Conservation (phyloP, 1,140 invertebrate species). For the Pemphigus obesinymphae region DNA sequence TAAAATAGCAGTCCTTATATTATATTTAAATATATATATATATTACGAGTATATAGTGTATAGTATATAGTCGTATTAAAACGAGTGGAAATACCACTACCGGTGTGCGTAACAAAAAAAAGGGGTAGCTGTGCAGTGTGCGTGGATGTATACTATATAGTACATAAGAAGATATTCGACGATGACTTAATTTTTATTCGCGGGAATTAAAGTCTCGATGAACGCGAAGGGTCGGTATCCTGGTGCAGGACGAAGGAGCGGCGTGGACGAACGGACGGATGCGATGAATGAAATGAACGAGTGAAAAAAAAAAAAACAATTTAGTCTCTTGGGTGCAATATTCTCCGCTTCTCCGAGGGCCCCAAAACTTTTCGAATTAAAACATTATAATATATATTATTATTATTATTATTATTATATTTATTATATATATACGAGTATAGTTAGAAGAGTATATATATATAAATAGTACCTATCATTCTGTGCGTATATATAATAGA, state of each 20-base stretch:
- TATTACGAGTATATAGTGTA: too few species aligned
- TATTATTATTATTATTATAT: too few species aligned
- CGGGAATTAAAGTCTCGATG: conserved; percentile 25
- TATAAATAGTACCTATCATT: too few species aligned
- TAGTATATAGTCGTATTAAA: background rate
- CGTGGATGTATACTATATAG: background rate
- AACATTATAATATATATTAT: conserved; percentile 3
- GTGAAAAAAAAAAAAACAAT: background rate
- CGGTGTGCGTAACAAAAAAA: background rate
- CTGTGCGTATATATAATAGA: too few species aligned
- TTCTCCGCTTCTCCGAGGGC: background rate
- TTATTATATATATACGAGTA: too few species aligned
- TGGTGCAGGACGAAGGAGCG: background rate
- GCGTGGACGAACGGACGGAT: background rate
- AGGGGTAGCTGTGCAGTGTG: background rate
- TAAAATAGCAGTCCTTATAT: background rate
- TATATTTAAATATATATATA: too few species aligned
- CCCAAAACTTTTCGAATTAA: conserved; percentile 34
- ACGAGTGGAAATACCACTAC: conserved; percentile 4
- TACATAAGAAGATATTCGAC: background rate
- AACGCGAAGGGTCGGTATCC: too few species aligned
- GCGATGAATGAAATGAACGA: background rate
- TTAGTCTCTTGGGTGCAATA: conserved; percentile 25
- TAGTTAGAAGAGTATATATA: too few species aligned
- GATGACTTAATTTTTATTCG: conserved; percentile 41